Evolutionary conservation across 1,140 invertebrate species (phyloP), one percentile per base, ranked within the genome.

Genomic region (Drosophila sulfurigaster): DNA sequence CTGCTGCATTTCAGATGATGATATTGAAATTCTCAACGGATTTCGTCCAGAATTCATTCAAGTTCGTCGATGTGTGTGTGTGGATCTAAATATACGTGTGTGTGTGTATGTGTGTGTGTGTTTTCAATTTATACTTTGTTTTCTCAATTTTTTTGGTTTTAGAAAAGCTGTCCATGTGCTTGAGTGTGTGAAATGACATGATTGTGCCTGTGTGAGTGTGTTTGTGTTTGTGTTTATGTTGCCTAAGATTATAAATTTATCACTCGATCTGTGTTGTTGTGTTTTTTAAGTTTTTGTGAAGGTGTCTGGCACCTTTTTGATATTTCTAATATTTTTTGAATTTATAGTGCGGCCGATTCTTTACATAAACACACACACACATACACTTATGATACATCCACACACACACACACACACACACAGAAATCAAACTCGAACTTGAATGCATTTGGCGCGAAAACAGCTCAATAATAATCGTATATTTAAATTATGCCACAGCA

Each of bases 371-470:
- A 20, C 28, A 58, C 8, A 51, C 5, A 71, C 28, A 7, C 30
- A 56, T 38, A 62, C 11, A 25, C 20, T 25, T 25, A 25, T 25
- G 3, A 25, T 25, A 25, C 20, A 25, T 25, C 20, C 4, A 62
- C 13, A 20, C 43, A 38, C 5, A 28, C 65, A 46, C n/a, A n/a
- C 2, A 64, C 11, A 64, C 8, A 3, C 10, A 38, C 7, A 38
- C 2, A 10, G 35, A 38, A 41, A 20, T 32, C 25, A 41, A 71
- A 71, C 54, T 65, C 15, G 25, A 65, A 58, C 46, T 46, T 60
- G 58, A 76, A 79, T 82, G 80, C 80, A 82, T 76, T 86, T 86
- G 82, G 71, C 82, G 82, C 82, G 75, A 64, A 75, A 72, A 81
- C 46, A 70, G 41, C 59, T 70, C 46, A 48, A 62, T 43, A 73